Percentiles rank a stretch among this genome's conserved stretches.
phyloP scores from a whole-genome alignment of 1,140 invertebrate species.

The Ostrea denselamellosa region DNA sequence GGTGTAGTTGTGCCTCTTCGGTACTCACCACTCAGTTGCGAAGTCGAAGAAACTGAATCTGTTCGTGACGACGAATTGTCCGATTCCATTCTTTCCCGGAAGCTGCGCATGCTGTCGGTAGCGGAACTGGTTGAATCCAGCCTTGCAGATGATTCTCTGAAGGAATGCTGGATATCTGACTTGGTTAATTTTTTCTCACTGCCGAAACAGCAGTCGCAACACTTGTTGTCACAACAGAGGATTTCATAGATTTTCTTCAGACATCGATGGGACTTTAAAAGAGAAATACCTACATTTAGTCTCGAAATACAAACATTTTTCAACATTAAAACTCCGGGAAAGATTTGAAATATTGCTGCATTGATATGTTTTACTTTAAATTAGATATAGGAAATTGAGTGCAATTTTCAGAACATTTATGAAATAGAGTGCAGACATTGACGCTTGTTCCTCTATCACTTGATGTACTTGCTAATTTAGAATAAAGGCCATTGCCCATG shows the following conservation, averaged over 20 bases:
- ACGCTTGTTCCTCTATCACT: too few species aligned
- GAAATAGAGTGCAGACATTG: too few species aligned
- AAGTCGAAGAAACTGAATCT: constrained; percentile 72
- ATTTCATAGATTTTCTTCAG: constrained; percentile 49
- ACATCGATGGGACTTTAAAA: constrained; percentile 44
- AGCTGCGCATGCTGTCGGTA: constrained; percentile 65
- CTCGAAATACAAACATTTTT: too few species aligned
- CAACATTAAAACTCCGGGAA: too few species aligned
- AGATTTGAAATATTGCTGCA: too few species aligned
- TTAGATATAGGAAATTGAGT: too few species aligned
- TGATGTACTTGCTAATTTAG: too few species aligned
- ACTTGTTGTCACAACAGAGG: constrained; percentile 59
- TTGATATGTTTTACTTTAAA: too few species aligned
- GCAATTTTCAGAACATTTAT: too few species aligned
- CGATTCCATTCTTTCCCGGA: constrained; percentile 68
- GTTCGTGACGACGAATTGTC: constrained; percentile 68
- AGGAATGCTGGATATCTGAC: constrained; percentile 68
- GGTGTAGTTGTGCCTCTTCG: constrained; percentile 73
- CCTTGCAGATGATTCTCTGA: constrained; percentile 61
- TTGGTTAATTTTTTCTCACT: constrained; percentile 60
- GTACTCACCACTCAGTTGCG: constrained; percentile 64
- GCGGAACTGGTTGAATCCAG: constrained; percentile 71
- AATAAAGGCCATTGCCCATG: background rate
- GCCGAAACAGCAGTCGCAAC: constrained; percentile 57
- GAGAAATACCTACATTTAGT: background rate